Conservation (phyloP, 1,140 invertebrate species). For the Aphelinus atriplicis region DNA sequence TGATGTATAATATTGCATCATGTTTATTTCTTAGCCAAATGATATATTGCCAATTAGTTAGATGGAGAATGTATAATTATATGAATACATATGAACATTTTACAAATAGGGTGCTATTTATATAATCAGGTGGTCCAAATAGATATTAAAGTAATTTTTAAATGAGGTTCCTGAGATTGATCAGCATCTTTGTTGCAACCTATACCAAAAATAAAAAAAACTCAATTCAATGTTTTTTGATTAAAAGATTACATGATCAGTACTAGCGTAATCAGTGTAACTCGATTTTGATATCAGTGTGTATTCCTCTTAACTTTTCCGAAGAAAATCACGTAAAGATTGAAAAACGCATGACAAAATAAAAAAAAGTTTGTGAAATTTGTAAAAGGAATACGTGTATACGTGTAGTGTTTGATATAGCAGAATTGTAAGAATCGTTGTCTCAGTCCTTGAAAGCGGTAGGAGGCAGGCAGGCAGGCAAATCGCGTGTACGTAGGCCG, state of each 20-base stretch:
- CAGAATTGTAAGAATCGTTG: slow-evolving; percentile 40
- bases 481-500: slow-evolving; percentile 48
- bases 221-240: slow-evolving; percentile 23
- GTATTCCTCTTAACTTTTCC: slow-evolving; percentile 18
- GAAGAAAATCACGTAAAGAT: slow-evolving; percentile 16
- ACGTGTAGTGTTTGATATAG: slow-evolving; percentile 40
- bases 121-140: slow-evolving; percentile 40
- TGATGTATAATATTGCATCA: slow-evolving; percentile 20
- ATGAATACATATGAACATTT: slow-evolving; percentile 41
- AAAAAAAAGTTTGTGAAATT: slow-evolving; percentile 27
- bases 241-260: slow-evolving; percentile 4
- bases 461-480: slow-evolving; percentile 47
- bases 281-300: slow-evolving; percentile 2
- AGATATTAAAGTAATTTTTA: slow-evolving; percentile 43
- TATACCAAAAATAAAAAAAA: slow-evolving; percentile 22
- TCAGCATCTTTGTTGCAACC: slow-evolving; percentile 23
- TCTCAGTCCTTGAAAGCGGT: slow-evolving; percentile 42
- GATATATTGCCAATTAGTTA: slow-evolving; percentile 31
- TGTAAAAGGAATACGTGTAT: slow-evolving; percentile 30
- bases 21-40: slow-evolving; percentile 23
- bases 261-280: not conserved
- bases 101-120: slow-evolving; percentile 46
- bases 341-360: slow-evolving; percentile 16
- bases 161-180: slow-evolving; percentile 41
- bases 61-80: slow-evolving; percentile 24